Conservation (phyloP, 2,113 vertebrate species). For the Labeo catla region DNA sequence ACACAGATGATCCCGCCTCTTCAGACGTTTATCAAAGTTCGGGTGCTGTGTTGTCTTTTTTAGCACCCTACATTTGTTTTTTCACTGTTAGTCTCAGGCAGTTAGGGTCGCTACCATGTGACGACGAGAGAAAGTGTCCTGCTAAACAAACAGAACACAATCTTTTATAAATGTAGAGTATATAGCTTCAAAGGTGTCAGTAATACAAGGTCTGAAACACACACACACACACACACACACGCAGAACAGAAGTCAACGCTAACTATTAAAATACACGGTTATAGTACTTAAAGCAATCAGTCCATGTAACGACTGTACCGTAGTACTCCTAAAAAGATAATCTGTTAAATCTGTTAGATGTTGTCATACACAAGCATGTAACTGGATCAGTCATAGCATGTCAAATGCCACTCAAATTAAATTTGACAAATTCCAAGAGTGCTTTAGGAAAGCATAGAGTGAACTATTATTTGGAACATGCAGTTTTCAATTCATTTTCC, state of each 20-base stretch:
- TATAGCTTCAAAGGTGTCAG: neutral
- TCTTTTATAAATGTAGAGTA: neutral
- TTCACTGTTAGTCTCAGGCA: slow-evolving; percentile 34
- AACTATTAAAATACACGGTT: neutral
- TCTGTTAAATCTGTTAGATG: slow-evolving; percentile 39
- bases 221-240: neutral
- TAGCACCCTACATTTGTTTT: slow-evolving; percentile 38
- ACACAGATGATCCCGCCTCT: slow-evolving; percentile 44
- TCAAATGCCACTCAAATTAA: slow-evolving; percentile 31
- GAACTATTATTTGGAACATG: slow-evolving; percentile 35
- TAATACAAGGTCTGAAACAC: neutral
- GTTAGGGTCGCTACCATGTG: slow-evolving; percentile 36
- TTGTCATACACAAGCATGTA: slow-evolving; percentile 33
- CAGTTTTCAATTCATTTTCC: slow-evolving; percentile 36
- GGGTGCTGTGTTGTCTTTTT: slow-evolving; percentile 25
- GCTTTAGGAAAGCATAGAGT: slow-evolving; percentile 18
- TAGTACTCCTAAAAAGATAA: neutral
- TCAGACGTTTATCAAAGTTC: slow-evolving; percentile 20
- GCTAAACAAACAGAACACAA: slow-evolving; percentile 9
- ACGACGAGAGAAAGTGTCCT: slow-evolving; percentile 13
- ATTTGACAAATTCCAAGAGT: slow-evolving; percentile 41
- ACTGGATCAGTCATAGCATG: slow-evolving; percentile 35
- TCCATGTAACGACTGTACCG: neutral
- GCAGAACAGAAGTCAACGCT: neutral
- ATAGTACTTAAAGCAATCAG: neutral